Evolutionary conservation across 2,888 invertebrate species (phyloP).

Genomic region (Tanypteryx hageni): DNA sequence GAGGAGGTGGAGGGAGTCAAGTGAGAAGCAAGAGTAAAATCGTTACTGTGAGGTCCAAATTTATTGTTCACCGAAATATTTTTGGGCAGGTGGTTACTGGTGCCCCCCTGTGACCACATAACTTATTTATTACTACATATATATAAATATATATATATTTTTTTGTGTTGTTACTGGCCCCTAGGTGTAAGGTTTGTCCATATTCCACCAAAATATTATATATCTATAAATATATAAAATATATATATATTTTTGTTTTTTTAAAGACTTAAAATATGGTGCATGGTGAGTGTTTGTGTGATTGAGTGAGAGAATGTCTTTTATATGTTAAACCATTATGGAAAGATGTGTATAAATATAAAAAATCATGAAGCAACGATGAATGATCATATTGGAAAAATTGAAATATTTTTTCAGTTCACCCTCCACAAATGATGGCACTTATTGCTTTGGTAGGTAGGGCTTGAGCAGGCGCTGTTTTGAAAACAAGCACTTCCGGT

Average conservation of each 20-base stretch:
- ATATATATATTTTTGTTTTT: constrained; percentile 63
- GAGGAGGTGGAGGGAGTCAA: neutral
- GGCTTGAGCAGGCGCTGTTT: constrained; percentile 47
- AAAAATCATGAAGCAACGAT: constrained; percentile 51
- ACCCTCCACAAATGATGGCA: constrained; percentile 57
- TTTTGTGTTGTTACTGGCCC: constrained; percentile 63
- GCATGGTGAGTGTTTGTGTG: constrained; percentile 56
- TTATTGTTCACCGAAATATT: constrained; percentile 61
- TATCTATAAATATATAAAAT: constrained; percentile 55
- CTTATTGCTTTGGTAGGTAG: constrained; percentile 35
- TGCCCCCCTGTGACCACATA: constrained; percentile 61
- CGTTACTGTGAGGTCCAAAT: constrained; percentile 62
- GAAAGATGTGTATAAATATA: constrained; percentile 26
- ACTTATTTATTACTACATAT: constrained; percentile 65
- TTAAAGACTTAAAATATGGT: constrained; percentile 62
- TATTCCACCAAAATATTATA: constrained; percentile 64
- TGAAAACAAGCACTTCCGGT: neutral
- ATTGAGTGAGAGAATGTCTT: constrained; percentile 47
- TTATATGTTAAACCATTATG: constrained; percentile 50
- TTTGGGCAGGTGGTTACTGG: constrained; percentile 61
- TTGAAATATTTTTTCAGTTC: constrained; percentile 58
- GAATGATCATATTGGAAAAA: constrained; percentile 49
- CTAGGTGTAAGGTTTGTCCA: constrained; percentile 59
- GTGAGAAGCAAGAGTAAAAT: constrained; percentile 47
- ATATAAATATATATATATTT: constrained; percentile 65